These are phyloP conservation scores for Oncorhynchus keta DNA, from an alignment of 2,113 vertebrate species.

Conservation along the genomic window DNA sequence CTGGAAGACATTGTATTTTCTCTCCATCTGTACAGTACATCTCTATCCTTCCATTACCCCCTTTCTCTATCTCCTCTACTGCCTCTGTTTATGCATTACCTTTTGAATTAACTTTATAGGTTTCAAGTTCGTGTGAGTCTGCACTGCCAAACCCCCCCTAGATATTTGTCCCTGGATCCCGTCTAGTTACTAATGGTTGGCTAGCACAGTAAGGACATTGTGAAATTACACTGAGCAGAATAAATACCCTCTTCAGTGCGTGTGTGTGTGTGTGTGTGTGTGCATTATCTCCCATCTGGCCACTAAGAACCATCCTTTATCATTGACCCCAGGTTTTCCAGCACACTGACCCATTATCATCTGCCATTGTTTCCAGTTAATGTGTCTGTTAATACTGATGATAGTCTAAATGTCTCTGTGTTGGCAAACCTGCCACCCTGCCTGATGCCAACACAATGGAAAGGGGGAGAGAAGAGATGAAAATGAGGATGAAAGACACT, in stretches of 20 bases:
- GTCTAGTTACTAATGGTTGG: no score
- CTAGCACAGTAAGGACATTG: no score
- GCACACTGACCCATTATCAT: slow-evolving; percentile 11
- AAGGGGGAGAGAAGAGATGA: no score
- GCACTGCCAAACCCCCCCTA: background rate
- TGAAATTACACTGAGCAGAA: no score
- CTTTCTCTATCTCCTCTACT: background rate
- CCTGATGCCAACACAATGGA: no score
- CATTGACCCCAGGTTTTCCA: background rate
- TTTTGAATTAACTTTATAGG: background rate
- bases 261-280: no score
- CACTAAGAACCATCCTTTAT: slow-evolving; percentile 9
- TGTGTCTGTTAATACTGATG: slow-evolving; percentile 48
- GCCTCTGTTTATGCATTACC: background rate
- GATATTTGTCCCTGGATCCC: no score
- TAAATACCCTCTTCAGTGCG: no score
- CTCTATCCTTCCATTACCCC: background rate
- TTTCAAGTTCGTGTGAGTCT: background rate
- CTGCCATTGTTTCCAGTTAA: slow-evolving; percentile 38
- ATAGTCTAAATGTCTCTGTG: slow-evolving; percentile 25
- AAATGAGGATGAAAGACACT: no score
- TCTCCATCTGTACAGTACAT: no score
- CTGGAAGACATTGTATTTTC: no score
- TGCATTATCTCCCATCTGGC: no score
- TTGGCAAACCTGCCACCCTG: background rate